Percentiles rank a stretch among this genome's conserved stretches.
These are phyloP conservation scores for Clavelina lepadiformis DNA, from an alignment of 23 tunicate genomes.

Conservation along the genomic window DNA sequence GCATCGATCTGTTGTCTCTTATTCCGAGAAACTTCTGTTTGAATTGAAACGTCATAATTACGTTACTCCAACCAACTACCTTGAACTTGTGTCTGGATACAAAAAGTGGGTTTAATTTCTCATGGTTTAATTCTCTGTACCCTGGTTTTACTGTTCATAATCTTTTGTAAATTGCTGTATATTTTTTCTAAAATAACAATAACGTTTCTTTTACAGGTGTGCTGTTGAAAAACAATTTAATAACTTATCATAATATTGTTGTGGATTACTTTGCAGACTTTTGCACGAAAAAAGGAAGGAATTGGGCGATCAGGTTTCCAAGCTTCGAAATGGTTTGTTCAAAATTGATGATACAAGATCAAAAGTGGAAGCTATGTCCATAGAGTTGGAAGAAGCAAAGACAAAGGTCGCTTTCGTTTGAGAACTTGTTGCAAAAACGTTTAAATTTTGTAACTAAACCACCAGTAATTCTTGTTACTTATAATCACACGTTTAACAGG, in stretches of 20 bases:
- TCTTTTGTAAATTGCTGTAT: no score
- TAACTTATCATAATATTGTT: no score
- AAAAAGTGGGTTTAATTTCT: constrained; percentile 56
- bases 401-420: constrained; percentile 47
- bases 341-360: constrained; percentile 95
- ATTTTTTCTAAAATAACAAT: no score
- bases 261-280: constrained; percentile 55
- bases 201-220: no score
- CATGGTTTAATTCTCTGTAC: no score
- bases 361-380: constrained; percentile 95
- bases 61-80: constrained; percentile 96
- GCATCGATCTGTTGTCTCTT: constrained; percentile 90
- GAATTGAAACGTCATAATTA: constrained; percentile 96
- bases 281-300: constrained; percentile 85
- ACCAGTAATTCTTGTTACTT: no score
- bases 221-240: no score
- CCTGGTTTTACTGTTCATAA: no score
- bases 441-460: no score
- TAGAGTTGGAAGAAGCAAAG: constrained; percentile 91
- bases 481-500: no score
- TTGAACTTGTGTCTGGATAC: constrained; percentile 93
- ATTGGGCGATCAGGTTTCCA: constrained; percentile 88
- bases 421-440: no score
- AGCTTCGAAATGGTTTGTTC: constrained; percentile 90
- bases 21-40: constrained; percentile 74